These are phyloP conservation scores for Bombus terrestris DNA, from an alignment of 1,140 invertebrate genomes.

Conservation along the genomic window DNA sequence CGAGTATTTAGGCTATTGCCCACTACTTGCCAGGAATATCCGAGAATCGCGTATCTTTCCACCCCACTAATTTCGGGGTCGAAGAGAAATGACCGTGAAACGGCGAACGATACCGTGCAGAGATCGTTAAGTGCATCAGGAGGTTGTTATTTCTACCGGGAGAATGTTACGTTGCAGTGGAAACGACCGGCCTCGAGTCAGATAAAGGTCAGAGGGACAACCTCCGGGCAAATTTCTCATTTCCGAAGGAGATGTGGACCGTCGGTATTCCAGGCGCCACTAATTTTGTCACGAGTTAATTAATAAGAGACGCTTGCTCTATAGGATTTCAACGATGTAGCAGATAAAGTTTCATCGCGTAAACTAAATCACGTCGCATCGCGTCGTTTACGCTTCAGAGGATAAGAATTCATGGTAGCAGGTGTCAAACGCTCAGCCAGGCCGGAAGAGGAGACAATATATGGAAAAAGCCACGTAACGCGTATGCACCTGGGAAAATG, in stretches of 20 bases:
- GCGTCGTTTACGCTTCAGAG: too few relatives aligned
- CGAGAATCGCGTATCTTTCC: constrained; percentile 72
- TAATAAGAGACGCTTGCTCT: background rate
- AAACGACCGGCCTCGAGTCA: background rate
- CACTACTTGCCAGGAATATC: constrained; percentile 67
- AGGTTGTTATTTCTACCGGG: constrained; percentile 57
- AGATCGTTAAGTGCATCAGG: constrained; percentile 71
- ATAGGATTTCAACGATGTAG: too few relatives aligned
- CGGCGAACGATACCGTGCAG: constrained; percentile 59
- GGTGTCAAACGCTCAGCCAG: background rate
- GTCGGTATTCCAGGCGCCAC: too few relatives aligned
- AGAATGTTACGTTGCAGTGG: constrained; percentile 29
- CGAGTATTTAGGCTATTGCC: constrained; percentile 70
- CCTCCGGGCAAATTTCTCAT: background rate
- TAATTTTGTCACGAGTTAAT: background rate
- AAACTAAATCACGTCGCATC: background rate
- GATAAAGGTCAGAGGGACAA: constrained; percentile 30
- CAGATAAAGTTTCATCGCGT: background rate
- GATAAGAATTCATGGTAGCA: background rate
- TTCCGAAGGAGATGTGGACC: background rate
- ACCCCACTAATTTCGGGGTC: constrained; percentile 67
- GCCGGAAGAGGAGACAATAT: background rate
- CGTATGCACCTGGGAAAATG: background rate
- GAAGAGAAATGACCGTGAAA: constrained; percentile 71
- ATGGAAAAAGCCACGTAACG: background rate